Evolutionary conservation across 2,113 vertebrate genomes (phyloP).

Genomic region (Cryptotis parvus): DNA sequence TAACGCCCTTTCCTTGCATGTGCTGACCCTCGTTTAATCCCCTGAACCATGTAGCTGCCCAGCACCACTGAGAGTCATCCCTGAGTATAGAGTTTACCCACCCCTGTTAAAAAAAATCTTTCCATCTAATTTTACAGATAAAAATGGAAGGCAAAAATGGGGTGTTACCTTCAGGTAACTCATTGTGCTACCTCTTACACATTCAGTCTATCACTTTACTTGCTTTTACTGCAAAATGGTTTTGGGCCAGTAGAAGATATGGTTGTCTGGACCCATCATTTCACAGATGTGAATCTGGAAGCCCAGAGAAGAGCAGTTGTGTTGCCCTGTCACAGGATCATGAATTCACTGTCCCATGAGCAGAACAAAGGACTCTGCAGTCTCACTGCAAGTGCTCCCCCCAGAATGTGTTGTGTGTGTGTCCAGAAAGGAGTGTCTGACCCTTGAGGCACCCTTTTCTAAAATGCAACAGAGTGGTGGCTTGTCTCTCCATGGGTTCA

Average conservation of each 20-base stretch:
- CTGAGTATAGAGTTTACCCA: no score
- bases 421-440: background rate
- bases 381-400: background rate
- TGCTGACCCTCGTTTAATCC: no score
- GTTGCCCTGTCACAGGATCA: background rate
- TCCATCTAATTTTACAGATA: background rate
- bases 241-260: background rate
- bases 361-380: background rate
- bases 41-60: no score
- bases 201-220: background rate
- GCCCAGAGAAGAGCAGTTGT: background rate
- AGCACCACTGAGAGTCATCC: no score
- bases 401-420: background rate
- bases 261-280: background rate
- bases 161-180: background rate
- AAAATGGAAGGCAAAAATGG: constrained; percentile 3
- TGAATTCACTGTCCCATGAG: background rate
- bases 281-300: background rate
- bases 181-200: background rate
- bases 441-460: background rate
- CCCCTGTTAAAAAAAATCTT: background rate
- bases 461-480: rapidly evolving
- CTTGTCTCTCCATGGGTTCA: background rate
- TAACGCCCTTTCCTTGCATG: no score
- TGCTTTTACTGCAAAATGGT: background rate